phyloP scores from a whole-genome alignment of 2,113 vertebrate species.

The Pachyramphus minor region DNA sequence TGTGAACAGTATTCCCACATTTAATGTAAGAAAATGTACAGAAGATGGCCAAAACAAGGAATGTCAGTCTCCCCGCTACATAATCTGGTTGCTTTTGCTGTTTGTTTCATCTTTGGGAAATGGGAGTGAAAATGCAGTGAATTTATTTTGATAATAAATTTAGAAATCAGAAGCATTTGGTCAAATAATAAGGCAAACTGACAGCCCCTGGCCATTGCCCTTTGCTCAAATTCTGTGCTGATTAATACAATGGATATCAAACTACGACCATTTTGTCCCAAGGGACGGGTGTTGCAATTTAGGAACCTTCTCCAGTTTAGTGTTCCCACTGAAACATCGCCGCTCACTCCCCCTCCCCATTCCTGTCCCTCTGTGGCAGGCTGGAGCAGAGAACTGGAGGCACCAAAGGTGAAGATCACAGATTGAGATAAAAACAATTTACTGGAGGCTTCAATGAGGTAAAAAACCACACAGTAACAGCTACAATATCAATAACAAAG shows the following conservation, averaged over 20 bases:
- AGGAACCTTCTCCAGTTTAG: neutral
- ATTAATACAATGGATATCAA: neutral
- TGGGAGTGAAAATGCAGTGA: neutral
- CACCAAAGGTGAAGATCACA: neutral
- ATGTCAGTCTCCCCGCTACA: neutral
- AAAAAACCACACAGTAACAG: neutral
- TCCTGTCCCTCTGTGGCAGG: neutral
- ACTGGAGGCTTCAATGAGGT: neutral
- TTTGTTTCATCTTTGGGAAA: neutral
- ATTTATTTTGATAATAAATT: neutral
- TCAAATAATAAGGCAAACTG: neutral
- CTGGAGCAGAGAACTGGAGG: neutral
- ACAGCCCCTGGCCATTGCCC: neutral
- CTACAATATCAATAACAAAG: neutral
- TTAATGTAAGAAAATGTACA: neutral
- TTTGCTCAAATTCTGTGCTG: neutral
- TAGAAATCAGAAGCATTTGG: neutral
- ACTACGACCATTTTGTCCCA: neutral
- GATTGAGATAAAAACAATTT: neutral
- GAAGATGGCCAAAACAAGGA: neutral
- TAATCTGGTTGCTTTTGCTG: neutral
- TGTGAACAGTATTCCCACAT: neutral
- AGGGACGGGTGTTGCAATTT: neutral
- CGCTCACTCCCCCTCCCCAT: fast-evolving
- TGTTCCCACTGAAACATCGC: neutral